These are phyloP conservation scores for Thelaira solivaga DNA, from an alignment of 2,888 invertebrate species.

Conservation along the genomic window DNA sequence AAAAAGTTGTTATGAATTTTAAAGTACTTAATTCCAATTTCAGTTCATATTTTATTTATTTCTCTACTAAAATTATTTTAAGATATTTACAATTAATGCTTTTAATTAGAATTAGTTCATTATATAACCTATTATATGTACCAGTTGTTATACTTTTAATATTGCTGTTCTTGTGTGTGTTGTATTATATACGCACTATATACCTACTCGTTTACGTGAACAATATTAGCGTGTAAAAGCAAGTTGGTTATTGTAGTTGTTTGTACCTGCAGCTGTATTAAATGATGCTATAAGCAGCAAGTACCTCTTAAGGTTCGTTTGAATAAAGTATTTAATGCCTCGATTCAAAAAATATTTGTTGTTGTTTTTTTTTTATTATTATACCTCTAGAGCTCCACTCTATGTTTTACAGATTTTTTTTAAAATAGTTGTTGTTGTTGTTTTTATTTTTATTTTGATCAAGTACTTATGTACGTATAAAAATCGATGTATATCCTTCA, in stretches of 20 bases:
- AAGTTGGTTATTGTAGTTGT: background rate
- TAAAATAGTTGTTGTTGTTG: background rate
- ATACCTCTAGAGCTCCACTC: slow-evolving; percentile 41
- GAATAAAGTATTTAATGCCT: slow-evolving; percentile 53
- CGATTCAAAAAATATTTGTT: slow-evolving; percentile 49
- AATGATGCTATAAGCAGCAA: slow-evolving; percentile 27
- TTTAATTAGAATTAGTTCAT: slow-evolving; percentile 55
- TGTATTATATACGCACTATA: slow-evolving; percentile 16
- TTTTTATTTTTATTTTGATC: slow-evolving; percentile 35
- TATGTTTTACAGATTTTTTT: slow-evolving; percentile 27
- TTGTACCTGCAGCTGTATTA: background rate
- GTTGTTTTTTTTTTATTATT: slow-evolving; percentile 29
- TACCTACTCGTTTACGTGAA: slow-evolving; percentile 1
- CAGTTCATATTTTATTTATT: slow-evolving; percentile 3
- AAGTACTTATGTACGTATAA: slow-evolving; percentile 39
- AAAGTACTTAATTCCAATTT: slow-evolving; percentile 12
- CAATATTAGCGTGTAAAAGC: background rate
- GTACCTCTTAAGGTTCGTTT: slow-evolving; percentile 52
- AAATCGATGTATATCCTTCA: slow-evolving; percentile 59
- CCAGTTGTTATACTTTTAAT: background rate
- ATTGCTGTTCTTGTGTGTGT: background rate
- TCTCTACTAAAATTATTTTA: slow-evolving; percentile 25
- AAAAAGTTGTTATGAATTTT: slow-evolving; percentile 5
- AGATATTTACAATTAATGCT: slow-evolving; percentile 46
- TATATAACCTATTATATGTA: slow-evolving; percentile 15